These are phyloP conservation scores for Lithophane leautieri DNA, from an alignment of 2,888 invertebrate genomes.

Conservation along the genomic window DNA sequence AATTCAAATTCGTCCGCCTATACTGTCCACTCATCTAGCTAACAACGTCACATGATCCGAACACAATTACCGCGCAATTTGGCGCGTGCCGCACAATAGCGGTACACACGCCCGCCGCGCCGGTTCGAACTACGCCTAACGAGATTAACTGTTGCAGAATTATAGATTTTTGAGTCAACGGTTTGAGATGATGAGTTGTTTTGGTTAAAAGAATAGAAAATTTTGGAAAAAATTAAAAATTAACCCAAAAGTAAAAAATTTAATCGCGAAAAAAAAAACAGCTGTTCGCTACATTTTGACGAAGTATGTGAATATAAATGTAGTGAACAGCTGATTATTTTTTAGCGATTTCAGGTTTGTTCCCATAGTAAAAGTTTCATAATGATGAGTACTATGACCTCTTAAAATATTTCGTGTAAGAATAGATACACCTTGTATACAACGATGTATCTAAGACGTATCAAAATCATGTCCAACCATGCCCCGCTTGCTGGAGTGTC, in stretches of 20 bases:
- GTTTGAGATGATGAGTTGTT: constrained; percentile 6
- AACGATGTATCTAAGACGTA: neutral
- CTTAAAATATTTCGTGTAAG: no score
- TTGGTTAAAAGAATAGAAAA: neutral
- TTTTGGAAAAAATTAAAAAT: neutral
- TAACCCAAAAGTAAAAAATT: no score
- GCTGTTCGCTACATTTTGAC: no score
- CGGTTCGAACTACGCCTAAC: constrained; percentile 57
- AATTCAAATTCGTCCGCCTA: constrained; percentile 2
- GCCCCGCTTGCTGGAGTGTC: no score
- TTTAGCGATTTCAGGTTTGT: no score
- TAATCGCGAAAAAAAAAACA: no score
- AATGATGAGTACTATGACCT: no score
- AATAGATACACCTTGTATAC: neutral
- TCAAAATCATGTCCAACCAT: no score
- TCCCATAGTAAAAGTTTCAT: no score
- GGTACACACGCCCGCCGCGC: constrained; percentile 47
- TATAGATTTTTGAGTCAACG: constrained; percentile 58
- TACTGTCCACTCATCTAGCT: constrained; percentile 39
- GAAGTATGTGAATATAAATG: no score
- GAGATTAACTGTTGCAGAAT: constrained; percentile 65
- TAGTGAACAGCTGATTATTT: no score
- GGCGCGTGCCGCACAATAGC: constrained; percentile 77
- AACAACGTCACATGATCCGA: constrained; percentile 77
- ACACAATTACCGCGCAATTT: constrained; percentile 80